These are phyloP conservation scores for Callospermophilus lateralis DNA, from an alignment of 2,113 vertebrate genomes.

Conservation along the genomic window DNA sequence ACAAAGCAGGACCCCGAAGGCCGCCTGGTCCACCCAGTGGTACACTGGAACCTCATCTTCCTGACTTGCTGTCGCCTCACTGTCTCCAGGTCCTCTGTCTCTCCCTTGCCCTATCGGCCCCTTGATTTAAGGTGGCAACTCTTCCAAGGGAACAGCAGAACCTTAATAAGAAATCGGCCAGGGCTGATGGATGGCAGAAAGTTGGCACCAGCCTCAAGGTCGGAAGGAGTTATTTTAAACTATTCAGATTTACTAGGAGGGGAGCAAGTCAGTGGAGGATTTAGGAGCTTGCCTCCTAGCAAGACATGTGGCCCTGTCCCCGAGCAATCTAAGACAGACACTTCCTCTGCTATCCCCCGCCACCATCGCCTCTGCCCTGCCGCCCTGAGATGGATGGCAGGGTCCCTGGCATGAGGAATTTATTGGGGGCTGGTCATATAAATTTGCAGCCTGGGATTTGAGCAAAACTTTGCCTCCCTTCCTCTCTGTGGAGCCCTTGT, in stretches of 20 bases:
- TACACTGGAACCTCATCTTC: not conserved
- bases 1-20: not conserved
- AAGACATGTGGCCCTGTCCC: conserved; percentile 67
- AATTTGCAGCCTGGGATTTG: conserved; percentile 67
- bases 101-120: conserved; percentile 42
- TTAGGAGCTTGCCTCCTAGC: conserved; percentile 70
- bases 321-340: conserved; percentile 40
- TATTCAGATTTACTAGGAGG: conserved; percentile 79
- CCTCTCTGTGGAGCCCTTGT: not conserved
- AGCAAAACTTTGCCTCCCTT: conserved; percentile 38
- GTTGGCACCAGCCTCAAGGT: conserved; percentile 75
- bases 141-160: conserved; percentile 69
- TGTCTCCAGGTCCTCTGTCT: conserved; percentile 18
- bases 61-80: not conserved
- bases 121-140: conserved; percentile 79
- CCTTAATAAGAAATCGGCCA: conserved; percentile 76
- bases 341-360: not conserved
- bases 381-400: conserved; percentile 73
- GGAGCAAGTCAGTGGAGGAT: conserved; percentile 70
- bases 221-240: conserved; percentile 76
- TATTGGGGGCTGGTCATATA: conserved; percentile 75
- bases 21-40: fast-evolving
- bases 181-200: conserved; percentile 75
- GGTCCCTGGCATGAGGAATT: conserved; percentile 76
- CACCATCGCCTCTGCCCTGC: conserved; percentile 61